These are phyloP conservation scores for Brenthis hecate DNA, from an alignment of 2,888 invertebrate species.

Conservation along the genomic window DNA sequence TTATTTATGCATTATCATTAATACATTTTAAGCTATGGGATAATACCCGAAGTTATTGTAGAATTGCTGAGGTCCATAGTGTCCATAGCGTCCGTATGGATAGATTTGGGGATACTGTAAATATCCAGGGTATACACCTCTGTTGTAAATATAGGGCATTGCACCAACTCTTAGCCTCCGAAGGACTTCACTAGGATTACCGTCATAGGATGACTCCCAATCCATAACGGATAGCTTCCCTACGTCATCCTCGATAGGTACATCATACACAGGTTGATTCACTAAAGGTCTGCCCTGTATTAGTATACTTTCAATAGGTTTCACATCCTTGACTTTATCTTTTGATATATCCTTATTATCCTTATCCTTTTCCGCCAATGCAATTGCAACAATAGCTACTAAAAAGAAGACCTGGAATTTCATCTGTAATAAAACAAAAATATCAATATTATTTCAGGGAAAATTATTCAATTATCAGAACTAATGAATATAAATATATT, in stretches of 20 bases:
- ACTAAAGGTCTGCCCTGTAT: too few relatives aligned
- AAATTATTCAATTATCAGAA: background rate
- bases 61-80: background rate
- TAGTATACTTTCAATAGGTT: background rate
- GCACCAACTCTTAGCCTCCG: background rate
- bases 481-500: background rate
- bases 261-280: too few relatives aligned
- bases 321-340: background rate
- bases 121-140: background rate
- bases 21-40: background rate
- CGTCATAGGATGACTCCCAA: constrained; percentile 14
- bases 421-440: constrained; percentile 9
- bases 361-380: constrained; percentile 10
- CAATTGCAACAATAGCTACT: background rate
- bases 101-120: background rate
- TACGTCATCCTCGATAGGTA: background rate
- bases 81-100: background rate
- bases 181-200: background rate
- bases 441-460: background rate
- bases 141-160: background rate
- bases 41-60: constrained; percentile 6
- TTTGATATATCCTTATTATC: background rate
- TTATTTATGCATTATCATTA: background rate
- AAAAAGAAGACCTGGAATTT: constrained; percentile 9
- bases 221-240: constrained; percentile 11